Evolutionary conservation across 2,797 vertebrate species (phyloP).

Genomic region (Propithecus deckenii): DNA sequence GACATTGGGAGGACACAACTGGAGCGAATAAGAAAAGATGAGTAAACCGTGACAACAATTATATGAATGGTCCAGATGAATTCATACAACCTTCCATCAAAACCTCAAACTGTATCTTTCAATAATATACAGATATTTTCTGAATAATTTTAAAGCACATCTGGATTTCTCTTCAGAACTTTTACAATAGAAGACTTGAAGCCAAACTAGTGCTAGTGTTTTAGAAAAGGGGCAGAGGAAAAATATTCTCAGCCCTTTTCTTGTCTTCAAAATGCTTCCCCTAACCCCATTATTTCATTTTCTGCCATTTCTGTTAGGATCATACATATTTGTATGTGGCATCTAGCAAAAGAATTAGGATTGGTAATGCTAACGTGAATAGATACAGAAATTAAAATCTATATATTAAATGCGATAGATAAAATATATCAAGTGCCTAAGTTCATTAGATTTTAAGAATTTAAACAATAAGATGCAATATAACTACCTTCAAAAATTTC

Average conservation of each 20-base stretch:
- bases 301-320: not conserved
- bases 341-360: not conserved
- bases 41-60: not conserved
- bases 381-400: not conserved
- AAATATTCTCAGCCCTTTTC: not conserved
- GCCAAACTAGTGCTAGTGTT: not conserved
- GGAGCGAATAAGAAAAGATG: not conserved
- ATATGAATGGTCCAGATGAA: not conserved
- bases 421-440: not conserved
- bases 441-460: conserved; percentile 12
- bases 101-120: not conserved
- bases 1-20: not conserved
- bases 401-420: not conserved
- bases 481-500: not conserved
- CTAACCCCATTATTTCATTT: not conserved
- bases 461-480: not conserved
- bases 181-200: not conserved
- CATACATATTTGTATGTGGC: not conserved
- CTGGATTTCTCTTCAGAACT: not conserved
- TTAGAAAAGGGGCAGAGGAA: not conserved
- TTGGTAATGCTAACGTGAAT: not conserved
- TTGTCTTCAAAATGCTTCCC: not conserved
- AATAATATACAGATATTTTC: not conserved
- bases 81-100: not conserved
- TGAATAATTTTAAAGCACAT: not conserved